Conservation (phyloP, 35 echinoderm and acorn worm species). For the Holothuria glaberrima region DNA sequence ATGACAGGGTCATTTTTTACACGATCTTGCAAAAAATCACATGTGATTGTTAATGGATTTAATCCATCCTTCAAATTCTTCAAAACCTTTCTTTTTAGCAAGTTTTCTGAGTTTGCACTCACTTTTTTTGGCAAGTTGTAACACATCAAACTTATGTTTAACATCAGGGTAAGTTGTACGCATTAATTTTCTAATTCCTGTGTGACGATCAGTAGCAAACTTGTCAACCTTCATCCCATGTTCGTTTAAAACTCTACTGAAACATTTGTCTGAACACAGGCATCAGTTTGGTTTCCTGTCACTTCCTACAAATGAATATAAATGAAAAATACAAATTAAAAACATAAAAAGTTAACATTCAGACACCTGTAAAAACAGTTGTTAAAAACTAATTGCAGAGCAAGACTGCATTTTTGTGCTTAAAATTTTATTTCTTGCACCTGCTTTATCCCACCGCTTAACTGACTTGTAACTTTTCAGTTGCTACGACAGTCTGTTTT, state of each 20-base stretch:
- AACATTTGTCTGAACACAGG: background rate
- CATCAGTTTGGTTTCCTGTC: no score
- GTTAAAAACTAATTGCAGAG: no score
- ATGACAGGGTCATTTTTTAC: background rate
- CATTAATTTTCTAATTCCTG: background rate
- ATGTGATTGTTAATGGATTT: slow-evolving; percentile 26
- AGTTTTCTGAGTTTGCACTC: background rate
- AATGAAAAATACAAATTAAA: no score
- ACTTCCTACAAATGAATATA: no score
- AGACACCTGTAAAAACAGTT: no score
- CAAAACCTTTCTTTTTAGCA: background rate
- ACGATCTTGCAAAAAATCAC: slow-evolving; percentile 9
- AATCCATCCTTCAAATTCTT: slow-evolving; percentile 13
- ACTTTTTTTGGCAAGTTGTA: background rate
- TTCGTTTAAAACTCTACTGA: background rate
- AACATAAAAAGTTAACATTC: no score
- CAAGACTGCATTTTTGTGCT: no score
- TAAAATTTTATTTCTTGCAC: no score
- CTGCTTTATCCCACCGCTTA: no score
- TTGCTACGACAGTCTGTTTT: no score
- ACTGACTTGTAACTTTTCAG: no score
- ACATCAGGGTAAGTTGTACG: background rate
- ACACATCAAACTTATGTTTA: slow-evolving; percentile 1
- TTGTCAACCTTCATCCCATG: background rate
- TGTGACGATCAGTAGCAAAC: slow-evolving; percentile 27